Evolutionary conservation across 2,113 vertebrate species (phyloP).

Genomic region (Perca fluviatilis): DNA sequence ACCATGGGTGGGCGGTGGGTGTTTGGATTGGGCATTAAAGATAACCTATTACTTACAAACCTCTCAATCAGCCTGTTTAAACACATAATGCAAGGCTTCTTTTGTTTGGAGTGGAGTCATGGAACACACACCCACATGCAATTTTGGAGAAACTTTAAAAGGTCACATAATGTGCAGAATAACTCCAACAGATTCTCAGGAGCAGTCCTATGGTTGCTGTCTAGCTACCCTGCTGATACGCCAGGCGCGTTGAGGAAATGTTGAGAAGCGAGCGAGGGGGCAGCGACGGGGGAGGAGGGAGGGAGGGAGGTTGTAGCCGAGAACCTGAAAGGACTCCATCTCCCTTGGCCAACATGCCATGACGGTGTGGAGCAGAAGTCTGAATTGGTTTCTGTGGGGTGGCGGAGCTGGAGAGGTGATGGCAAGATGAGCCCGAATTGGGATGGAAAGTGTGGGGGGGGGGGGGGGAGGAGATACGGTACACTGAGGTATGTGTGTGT

Average conservation of each 20-base stretch:
- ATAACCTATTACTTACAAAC: slow-evolving; percentile 66
- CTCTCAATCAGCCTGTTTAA: slow-evolving; percentile 61
- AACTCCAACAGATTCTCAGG: slow-evolving; percentile 58
- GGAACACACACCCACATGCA: slow-evolving; percentile 20
- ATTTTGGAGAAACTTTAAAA: slow-evolving; percentile 64
- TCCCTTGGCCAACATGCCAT: slow-evolving; percentile 81
- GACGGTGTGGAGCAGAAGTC: slow-evolving; percentile 75
- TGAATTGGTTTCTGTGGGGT: slow-evolving; percentile 80
- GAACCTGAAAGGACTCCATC: slow-evolving; percentile 81
- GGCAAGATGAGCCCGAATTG: slow-evolving; percentile 70
- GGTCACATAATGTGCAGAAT: slow-evolving; percentile 68
- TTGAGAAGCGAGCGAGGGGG: slow-evolving; percentile 58
- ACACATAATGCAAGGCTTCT: slow-evolving; percentile 45
- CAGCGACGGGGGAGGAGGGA: slow-evolving; percentile 21
- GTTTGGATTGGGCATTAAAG: slow-evolving; percentile 65
- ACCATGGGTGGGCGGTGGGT: slow-evolving; percentile 52
- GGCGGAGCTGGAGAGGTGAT: slow-evolving; percentile 72
- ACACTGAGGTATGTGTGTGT: slow-evolving; percentile 58
- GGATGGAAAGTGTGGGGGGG: slow-evolving; percentile 20
- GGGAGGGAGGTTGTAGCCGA: slow-evolving; percentile 61
- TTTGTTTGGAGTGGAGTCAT: slow-evolving; percentile 52
- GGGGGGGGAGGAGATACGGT: slow-evolving; percentile 39
- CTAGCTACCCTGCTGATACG: slow-evolving; percentile 62
- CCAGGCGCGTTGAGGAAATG: slow-evolving; percentile 70
- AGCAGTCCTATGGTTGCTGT: slow-evolving; percentile 52